Conservation (phyloP, 1,140 invertebrate genomes). For the Caenorhabditis elegans region DNA sequence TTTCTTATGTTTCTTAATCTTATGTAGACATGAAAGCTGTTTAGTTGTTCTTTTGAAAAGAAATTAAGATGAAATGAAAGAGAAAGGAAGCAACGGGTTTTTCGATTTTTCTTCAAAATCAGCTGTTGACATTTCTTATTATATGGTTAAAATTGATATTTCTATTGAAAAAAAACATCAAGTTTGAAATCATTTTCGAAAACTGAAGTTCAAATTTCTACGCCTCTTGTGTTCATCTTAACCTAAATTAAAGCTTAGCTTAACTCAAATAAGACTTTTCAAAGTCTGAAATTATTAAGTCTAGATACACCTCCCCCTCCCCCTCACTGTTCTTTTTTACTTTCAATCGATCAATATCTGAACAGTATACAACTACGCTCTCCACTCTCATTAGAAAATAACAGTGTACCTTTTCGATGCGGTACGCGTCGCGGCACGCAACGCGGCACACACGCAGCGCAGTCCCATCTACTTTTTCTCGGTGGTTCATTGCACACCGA, state of each 20-base stretch:
- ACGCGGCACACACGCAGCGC: background rate
- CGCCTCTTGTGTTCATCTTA: too few species aligned
- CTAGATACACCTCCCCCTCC: too few species aligned
- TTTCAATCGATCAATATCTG: background rate
- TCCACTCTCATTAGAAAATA: background rate
- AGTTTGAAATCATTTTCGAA: too few species aligned
- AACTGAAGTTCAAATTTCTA: too few species aligned
- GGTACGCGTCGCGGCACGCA: background rate
- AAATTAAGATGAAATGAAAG: background rate
- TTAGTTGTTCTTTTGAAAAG: background rate
- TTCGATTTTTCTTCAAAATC: background rate
- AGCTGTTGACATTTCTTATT: too few species aligned
- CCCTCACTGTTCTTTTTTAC: background rate
- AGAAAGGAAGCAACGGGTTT: background rate
- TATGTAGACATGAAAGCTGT: background rate
- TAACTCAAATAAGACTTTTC: too few species aligned
- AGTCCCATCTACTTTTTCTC: too few species aligned
- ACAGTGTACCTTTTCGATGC: background rate
- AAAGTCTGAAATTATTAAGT: too few species aligned
- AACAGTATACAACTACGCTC: background rate
- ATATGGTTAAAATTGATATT: too few species aligned
- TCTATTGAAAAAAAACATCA: too few species aligned
- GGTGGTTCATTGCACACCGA: background rate
- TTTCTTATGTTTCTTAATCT: background rate
- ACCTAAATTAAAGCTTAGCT: too few species aligned